These are phyloP conservation scores for Proterorhinus semilunaris DNA, from an alignment of 2,113 vertebrate genomes.

Conservation along the genomic window DNA sequence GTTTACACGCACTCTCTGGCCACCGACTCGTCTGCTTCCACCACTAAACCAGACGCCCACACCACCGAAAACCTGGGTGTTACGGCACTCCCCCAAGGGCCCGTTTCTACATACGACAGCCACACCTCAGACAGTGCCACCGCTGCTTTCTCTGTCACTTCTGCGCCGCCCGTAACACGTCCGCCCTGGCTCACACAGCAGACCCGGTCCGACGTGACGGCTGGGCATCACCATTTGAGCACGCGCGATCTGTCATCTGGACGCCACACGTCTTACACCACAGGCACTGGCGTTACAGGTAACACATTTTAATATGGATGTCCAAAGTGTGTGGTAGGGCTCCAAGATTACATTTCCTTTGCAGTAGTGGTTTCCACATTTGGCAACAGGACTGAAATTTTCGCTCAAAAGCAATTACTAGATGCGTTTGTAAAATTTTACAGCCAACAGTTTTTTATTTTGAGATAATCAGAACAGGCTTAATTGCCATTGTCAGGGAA, in stretches of 20 bases:
- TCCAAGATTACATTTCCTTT: no score
- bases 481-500: no score
- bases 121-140: conserved; percentile 40
- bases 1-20: conserved; percentile 45
- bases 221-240: conserved; percentile 45
- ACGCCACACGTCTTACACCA: conserved; percentile 46
- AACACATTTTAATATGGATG: not conserved
- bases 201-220: conserved; percentile 30
- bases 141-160: conserved; percentile 51
- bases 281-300: conserved; percentile 51
- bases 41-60: not conserved
- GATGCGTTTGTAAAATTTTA: no score
- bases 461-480: no score
- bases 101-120: conserved; percentile 20
- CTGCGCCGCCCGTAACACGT: conserved; percentile 40
- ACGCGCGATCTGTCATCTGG: conserved; percentile 47
- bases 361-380: no score
- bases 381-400: no score
- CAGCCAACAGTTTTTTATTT: no score
- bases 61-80: not conserved
- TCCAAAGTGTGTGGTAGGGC: not conserved
- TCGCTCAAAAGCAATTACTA: no score
- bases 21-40: conserved; percentile 31
- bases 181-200: conserved; percentile 66
- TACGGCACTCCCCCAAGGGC: not conserved